These are phyloP conservation scores for Trididemnum miniatum DNA, from an alignment of 23 tunicate genomes.

Conservation along the genomic window DNA sequence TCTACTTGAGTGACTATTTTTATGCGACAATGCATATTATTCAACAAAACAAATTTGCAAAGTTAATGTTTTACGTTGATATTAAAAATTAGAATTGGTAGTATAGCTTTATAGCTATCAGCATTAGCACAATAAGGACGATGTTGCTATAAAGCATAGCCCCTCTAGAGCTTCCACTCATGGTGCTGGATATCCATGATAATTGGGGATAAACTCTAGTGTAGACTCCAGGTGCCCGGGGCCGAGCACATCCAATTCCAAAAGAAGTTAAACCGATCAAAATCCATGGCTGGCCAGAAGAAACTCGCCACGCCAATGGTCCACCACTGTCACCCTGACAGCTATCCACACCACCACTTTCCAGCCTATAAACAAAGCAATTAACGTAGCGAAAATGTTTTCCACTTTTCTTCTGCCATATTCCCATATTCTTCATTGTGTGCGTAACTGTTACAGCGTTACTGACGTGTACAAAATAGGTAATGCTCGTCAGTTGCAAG, in stretches of 20 bases:
- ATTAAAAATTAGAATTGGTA: no score
- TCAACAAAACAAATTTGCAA: no score
- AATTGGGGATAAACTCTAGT: not conserved
- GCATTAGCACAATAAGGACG: not conserved
- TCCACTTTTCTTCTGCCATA: no score
- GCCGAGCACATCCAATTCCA: constrained; percentile 24
- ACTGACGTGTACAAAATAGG: no score
- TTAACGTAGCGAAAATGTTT: not conserved
- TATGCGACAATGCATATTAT: no score
- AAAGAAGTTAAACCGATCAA: constrained; percentile 2
- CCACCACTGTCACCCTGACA: constrained; percentile 36
- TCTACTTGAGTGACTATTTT: no score
- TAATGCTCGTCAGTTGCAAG: no score
- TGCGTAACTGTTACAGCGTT: no score
- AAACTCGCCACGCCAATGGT: not conserved
- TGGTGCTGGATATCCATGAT: not conserved
- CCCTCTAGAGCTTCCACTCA: not conserved
- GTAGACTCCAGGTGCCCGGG: constrained; percentile 19
- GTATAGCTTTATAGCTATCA: no score
- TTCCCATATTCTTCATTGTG: no score
- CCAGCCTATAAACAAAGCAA: not conserved
- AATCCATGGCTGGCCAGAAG: not conserved
- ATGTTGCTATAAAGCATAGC: not conserved
- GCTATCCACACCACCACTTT: constrained; percentile 10
- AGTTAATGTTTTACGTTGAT: no score